Evolutionary conservation across 2,113 vertebrate species (phyloP), one percentile per base, ranked within the genome.

Genomic region (Dicaeum eximium): DNA sequence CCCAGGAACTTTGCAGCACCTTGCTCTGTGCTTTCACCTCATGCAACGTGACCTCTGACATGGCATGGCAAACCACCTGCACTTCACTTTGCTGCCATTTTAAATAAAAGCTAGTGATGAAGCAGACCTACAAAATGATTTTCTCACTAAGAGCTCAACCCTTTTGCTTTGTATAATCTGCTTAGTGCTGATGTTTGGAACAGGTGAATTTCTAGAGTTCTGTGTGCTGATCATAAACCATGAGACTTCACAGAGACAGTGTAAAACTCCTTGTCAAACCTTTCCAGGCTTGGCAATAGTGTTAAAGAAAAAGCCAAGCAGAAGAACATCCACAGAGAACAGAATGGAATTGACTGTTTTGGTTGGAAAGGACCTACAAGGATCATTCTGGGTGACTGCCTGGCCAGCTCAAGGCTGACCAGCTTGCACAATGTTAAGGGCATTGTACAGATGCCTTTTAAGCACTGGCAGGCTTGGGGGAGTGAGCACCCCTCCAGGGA

Each of bases 401-500:
- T 65, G 62, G 40, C 7, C n/a, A 53, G 0, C n/a, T 25, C 35
- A 31, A 14, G 51, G 57, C 44, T 86, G 62, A 19, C 11, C 56
- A 54, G 38, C 17, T 0, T n/a, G 54, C 35, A 60, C 11, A 3
- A 37, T 3, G 11, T 11, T 31, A 16, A 75, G 21, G 62, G 20
- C 50, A 27, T 14, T 65, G 18, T 3, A 38, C 45, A 86, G 25
- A 23, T 20, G 25, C 25, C 27, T 19, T n/a, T 51, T 15, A 11
- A 42, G 38, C 50, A 42, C 7, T 42, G 50, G 25, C 50, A 65
- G n/a, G 14, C 15, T 11, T 40, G 13, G n/a, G 25, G 19, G n/a
- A 65, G 15, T 0, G 0, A 74, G 18, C 21, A 56, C 5, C 24
- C 42, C 48, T 24, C 42, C 2, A 56, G 42, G 35, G 24, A 69